Percentiles rank a stretch among this genome's conserved stretches.
Conservation (phyloP, 30 jellyfish, hydroid and myxozoan genomes). For the Rhopilema esculentum region DNA sequence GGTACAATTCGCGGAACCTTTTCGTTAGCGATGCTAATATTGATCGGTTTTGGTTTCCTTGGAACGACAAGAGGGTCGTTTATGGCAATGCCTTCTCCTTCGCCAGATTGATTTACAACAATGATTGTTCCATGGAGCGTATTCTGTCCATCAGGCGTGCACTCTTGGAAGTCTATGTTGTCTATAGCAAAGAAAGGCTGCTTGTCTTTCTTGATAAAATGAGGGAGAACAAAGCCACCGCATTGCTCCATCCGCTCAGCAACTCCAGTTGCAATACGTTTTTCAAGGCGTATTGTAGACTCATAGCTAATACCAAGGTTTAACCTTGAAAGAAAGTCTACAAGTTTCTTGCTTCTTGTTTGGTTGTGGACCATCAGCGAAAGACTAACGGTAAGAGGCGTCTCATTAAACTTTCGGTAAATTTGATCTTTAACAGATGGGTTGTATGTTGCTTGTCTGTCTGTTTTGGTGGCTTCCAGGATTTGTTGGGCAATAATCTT, state of each 20-base stretch:
- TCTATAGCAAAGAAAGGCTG: constrained; percentile 48
- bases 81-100: constrained; percentile 23
- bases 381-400: constrained; percentile 47
- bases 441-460: constrained; percentile 30
- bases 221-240: constrained; percentile 24
- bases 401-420: constrained; percentile 19
- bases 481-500: constrained; percentile 34
- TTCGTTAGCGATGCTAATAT: constrained; percentile 15
- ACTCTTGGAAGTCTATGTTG: constrained; percentile 46
- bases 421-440: neutral
- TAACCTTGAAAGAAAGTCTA: constrained; percentile 19
- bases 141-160: constrained; percentile 48
- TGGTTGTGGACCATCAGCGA: constrained; percentile 42
- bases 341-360: constrained; percentile 42
- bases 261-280: constrained; percentile 36
- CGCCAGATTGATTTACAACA: constrained; percentile 38
- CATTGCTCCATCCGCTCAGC: constrained; percentile 43
- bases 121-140: constrained; percentile 44
- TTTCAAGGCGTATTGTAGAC: constrained; percentile 27
- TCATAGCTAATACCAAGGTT: constrained; percentile 15
- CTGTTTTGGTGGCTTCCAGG: constrained; percentile 15
- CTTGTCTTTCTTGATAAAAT: constrained; percentile 38
- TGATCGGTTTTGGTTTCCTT: constrained; percentile 23
- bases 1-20: constrained; percentile 33
- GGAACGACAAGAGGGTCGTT: constrained; percentile 39